Conservation (phyloP, 1,140 invertebrate genomes). For the Ectropis grisescens region DNA sequence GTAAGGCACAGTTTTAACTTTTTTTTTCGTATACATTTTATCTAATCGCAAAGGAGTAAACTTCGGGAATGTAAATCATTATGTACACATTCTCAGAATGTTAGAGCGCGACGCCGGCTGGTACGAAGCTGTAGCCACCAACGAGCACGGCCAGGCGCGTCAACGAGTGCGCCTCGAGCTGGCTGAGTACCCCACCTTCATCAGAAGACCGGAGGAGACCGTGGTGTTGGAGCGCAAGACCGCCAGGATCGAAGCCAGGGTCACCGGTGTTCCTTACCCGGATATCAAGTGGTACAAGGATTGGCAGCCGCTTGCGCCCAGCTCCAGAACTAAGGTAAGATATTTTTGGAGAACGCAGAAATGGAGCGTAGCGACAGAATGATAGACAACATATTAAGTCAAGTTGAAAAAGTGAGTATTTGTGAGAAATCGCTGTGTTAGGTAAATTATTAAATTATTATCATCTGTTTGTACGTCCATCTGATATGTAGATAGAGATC, state of each 20-base stretch:
- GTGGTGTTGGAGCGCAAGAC: constrained; percentile 81
- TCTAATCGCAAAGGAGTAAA: too few species aligned
- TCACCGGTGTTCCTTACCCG: constrained; percentile 92
- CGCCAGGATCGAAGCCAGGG: constrained; percentile 85
- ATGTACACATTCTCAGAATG: constrained; percentile 83
- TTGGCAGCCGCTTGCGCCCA: constrained; percentile 89
- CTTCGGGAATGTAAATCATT: too few species aligned
- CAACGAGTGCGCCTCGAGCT: constrained; percentile 88
- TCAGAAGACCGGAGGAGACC: constrained; percentile 87
- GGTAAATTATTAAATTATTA: too few species aligned
- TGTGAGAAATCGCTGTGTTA: too few species aligned
- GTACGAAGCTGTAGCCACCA: constrained; percentile 93
- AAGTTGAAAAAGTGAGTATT: too few species aligned
- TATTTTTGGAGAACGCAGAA: too few species aligned
- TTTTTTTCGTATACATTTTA: too few species aligned
- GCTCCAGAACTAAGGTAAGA: constrained; percentile 82
- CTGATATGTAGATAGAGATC: too few species aligned
- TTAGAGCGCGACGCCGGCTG: constrained; percentile 90
- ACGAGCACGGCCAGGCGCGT: constrained; percentile 91
- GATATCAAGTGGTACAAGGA: constrained; percentile 98
- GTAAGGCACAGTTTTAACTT: too few species aligned
- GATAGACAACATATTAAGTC: too few species aligned
- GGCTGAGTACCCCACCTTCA: constrained; percentile 93
- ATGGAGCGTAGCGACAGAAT: too few species aligned
- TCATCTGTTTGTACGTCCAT: too few species aligned